Conservation (phyloP, 2,888 invertebrate species). For the Oligia fasciuncula region DNA sequence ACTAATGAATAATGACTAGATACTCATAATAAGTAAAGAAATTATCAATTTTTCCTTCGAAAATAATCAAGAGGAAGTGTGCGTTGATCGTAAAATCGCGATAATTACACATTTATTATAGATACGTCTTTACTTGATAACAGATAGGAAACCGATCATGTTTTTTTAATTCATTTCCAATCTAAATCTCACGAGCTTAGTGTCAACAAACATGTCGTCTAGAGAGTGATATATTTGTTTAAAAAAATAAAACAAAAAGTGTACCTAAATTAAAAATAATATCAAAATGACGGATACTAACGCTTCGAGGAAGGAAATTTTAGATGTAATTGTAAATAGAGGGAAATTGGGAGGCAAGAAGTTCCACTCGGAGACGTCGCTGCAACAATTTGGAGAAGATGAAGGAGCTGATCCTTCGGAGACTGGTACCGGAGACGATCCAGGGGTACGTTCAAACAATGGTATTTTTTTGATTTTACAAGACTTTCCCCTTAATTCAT, state of each 20-base stretch:
- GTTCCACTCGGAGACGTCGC: slow-evolving; percentile 85
- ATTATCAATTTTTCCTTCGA: slow-evolving; percentile 28
- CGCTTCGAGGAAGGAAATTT: slow-evolving; percentile 71
- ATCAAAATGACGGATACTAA: slow-evolving; percentile 76
- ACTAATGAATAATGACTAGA: slow-evolving; percentile 4
- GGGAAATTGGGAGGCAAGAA: slow-evolving; percentile 83
- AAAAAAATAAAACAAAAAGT: slow-evolving; percentile 20
- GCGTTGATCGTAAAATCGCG: slow-evolving; percentile 52
- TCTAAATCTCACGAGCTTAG: slow-evolving; percentile 77
- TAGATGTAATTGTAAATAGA: slow-evolving; percentile 80
- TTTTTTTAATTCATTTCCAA: slow-evolving; percentile 83
- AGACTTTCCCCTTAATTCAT: neutral
- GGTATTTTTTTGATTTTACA: neutral
- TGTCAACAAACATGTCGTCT: slow-evolving; percentile 65
- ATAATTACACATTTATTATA: slow-evolving; percentile 77
- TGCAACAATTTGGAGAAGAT: slow-evolving; percentile 80
- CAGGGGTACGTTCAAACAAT: slow-evolving; percentile 77
- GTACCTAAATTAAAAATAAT: slow-evolving; percentile 11
- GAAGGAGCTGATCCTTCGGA: slow-evolving; percentile 70
- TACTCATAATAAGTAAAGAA: slow-evolving; percentile 20
- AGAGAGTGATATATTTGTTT: slow-evolving; percentile 44
- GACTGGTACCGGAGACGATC: slow-evolving; percentile 69
- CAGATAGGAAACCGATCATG: slow-evolving; percentile 74
- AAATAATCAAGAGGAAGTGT: slow-evolving; percentile 59
- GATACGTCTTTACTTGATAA: slow-evolving; percentile 77